These are phyloP conservation scores for Acanthisitta chloris DNA, from an alignment of 2,113 vertebrate genomes.

Conservation along the genomic window DNA sequence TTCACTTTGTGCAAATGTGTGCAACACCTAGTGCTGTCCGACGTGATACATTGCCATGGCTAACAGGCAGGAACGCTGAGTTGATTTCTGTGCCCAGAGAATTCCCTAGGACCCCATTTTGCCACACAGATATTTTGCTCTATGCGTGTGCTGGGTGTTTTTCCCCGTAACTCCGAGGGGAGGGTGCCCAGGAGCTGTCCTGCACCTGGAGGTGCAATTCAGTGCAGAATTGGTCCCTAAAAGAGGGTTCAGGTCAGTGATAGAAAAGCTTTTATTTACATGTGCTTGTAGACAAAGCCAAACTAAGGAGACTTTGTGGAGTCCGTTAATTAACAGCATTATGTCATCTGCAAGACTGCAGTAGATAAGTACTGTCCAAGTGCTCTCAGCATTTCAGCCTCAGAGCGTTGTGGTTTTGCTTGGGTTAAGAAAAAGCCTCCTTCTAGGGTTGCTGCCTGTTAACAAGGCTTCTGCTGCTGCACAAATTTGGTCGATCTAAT, in stretches of 20 bases:
- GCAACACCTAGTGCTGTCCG: neutral
- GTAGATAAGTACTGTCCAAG: neutral
- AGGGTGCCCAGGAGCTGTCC: too few species aligned
- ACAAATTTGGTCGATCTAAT: constrained; percentile 20
- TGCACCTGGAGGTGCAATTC: too few species aligned
- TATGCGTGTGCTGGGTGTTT: neutral
- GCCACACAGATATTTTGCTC: neutral
- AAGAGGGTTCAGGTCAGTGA: neutral
- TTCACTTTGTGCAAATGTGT: neutral
- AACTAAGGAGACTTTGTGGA: neutral
- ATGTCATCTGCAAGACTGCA: neutral
- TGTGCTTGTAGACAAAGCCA: neutral
- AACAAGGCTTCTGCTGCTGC: neutral
- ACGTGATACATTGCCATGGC: rapidly evolving
- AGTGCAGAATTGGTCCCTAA: neutral
- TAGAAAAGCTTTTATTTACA: neutral
- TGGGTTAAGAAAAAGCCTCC: neutral
- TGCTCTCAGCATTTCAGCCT: neutral
- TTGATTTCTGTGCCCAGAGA: neutral
- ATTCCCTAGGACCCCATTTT: neutral
- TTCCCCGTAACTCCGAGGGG: too few species aligned
- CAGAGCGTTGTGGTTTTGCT: neutral
- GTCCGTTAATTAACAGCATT: constrained; percentile 12
- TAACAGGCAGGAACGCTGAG: neutral
- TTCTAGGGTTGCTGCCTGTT: neutral